Evolutionary conservation across 1,140 invertebrate species (phyloP).

Genomic region (Bombus confusus): DNA sequence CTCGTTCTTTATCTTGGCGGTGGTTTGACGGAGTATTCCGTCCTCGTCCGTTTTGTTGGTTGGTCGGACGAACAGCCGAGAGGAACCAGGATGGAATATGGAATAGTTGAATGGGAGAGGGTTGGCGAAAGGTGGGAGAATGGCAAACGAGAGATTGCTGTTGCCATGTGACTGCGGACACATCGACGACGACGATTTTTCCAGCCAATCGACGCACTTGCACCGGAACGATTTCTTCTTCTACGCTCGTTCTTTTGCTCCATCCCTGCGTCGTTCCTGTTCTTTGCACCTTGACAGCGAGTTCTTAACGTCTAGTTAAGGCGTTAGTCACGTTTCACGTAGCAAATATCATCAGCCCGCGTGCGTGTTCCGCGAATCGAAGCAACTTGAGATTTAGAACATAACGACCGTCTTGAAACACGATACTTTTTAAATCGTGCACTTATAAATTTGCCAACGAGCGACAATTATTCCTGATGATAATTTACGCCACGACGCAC

Average conservation of each 20-base stretch:
- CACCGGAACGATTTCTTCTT: constrained; percentile 23
- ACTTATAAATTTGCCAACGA: too few species aligned
- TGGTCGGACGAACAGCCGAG: constrained; percentile 12
- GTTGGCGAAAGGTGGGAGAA: constrained; percentile 50
- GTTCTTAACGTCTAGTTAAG: constrained; percentile 19
- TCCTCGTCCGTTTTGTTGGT: constrained; percentile 33
- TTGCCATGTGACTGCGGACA: constrained; percentile 74
- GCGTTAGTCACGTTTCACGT: background rate
- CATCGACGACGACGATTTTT: constrained; percentile 67
- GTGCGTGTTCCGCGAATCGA: background rate
- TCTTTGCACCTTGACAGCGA: constrained; percentile 4
- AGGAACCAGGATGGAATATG: constrained; percentile 62
- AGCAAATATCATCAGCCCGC: background rate
- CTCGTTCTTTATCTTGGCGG: constrained; percentile 28
- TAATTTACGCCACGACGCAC: background rate
- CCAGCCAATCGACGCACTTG: constrained; percentile 48
- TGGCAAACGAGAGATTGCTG: constrained; percentile 66
- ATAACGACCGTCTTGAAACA: background rate
- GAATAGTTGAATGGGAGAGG: constrained; percentile 62
- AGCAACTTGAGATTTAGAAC: background rate
- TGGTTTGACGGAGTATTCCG: background rate
- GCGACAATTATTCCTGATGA: too few species aligned
- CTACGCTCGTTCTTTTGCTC: background rate
- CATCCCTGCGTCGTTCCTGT: background rate
- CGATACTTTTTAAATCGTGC: too few species aligned